These are phyloP conservation scores for Anagyrus pseudococci DNA, from an alignment of 2,888 invertebrate species.

Conservation along the genomic window DNA sequence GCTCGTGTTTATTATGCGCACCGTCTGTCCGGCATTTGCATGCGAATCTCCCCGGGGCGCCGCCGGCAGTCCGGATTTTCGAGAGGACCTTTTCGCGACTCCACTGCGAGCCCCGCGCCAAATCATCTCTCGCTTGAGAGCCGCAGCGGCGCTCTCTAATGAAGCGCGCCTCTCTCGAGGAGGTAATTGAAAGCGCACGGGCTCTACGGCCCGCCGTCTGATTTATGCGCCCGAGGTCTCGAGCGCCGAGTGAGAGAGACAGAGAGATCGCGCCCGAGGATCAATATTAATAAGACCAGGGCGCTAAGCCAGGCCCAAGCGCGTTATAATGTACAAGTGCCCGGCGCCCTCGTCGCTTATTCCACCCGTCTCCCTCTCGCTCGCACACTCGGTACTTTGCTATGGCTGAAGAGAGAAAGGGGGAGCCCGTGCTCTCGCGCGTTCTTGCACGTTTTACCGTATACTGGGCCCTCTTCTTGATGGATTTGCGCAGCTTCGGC, in stretches of 20 bases:
- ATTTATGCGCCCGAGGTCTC: conserved; percentile 27
- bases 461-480: too few relatives aligned
- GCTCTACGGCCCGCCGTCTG: conserved; percentile 7
- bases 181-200: conserved; percentile 32
- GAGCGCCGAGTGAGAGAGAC: too few relatives aligned
- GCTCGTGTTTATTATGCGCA: background rate
- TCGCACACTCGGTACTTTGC: too few relatives aligned
- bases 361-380: too few relatives aligned
- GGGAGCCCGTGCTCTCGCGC: too few relatives aligned
- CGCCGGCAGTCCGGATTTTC: background rate
- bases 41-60: background rate
- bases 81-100: background rate
- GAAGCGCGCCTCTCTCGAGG: conserved; percentile 23
- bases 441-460: too few relatives aligned
- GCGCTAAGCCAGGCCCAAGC: background rate
- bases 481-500: too few relatives aligned
- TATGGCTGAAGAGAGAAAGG: too few relatives aligned
- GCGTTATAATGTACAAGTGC: background rate
- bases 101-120: background rate
- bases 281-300: conserved; percentile 25
- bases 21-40: background rate
- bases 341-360: too few relatives aligned
- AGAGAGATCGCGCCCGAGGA: conserved; percentile 14
- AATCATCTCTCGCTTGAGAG: background rate
- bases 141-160: conserved; percentile 13